phyloP scores from a whole-genome alignment of 1,140 invertebrate genomes.

The Drosophila kepulauana region DNA sequence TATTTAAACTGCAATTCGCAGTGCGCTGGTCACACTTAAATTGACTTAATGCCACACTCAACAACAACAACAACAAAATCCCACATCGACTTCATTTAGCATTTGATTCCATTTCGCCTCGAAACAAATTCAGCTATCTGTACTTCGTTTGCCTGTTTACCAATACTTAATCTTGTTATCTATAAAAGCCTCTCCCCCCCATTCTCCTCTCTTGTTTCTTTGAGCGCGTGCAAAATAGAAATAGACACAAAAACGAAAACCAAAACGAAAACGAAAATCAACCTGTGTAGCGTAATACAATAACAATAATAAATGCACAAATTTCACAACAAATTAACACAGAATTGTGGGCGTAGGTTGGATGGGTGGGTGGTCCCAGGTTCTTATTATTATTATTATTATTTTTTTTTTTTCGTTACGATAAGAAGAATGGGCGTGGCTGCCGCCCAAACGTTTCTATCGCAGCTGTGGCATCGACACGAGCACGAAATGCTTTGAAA shows the following conservation, averaged over 20 bases:
- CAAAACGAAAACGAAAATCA: constrained; percentile 9
- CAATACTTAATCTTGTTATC: constrained; percentile 42
- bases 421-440: constrained; percentile 26
- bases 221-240: constrained; percentile 1
- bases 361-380: neutral
- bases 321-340: constrained; percentile 72
- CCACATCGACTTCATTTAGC: neutral
- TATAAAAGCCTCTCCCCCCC: constrained; percentile 16
- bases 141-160: constrained; percentile 2
- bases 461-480: constrained; percentile 54
- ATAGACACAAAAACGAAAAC: constrained; percentile 23
- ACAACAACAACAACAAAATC: neutral
- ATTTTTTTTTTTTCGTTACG: constrained; percentile 1
- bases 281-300: constrained; percentile 14
- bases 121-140: neutral
- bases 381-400: neutral
- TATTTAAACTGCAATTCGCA: too few species aligned
- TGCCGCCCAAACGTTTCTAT: constrained; percentile 38
- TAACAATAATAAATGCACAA: constrained; percentile 63
- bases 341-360: constrained; percentile 22
- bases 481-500: constrained; percentile 25
- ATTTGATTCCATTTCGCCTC: neutral
- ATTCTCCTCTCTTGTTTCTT: too few species aligned
- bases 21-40: constrained; percentile 1
- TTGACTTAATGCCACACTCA: neutral